Percentiles rank a stretch among this genome's conserved stretches.
phyloP scores from a whole-genome alignment of 2,888 invertebrate species.

The Volucella bombylans region DNA sequence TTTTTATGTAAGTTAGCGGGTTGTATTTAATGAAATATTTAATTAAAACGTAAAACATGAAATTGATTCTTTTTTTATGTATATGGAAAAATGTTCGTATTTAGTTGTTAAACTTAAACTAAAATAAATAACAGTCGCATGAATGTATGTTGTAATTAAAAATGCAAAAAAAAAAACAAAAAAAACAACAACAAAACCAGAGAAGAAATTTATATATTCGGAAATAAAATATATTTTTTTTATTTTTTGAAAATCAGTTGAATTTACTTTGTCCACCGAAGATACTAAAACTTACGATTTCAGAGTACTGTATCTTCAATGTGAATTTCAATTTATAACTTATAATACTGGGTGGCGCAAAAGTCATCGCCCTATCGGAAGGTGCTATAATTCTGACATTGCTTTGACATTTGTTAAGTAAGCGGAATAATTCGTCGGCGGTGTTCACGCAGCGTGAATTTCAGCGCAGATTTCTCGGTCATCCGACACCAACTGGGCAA shows the following conservation, averaged over 20 bases:
- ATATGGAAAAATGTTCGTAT: conserved; percentile 48
- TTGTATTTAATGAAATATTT: conserved; percentile 60
- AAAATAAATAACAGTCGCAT: conserved; percentile 46
- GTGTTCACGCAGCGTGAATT: no score
- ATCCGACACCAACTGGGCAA: no score
- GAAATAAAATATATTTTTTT: conserved; percentile 66
- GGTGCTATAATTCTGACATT: no score
- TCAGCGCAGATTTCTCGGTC: no score
- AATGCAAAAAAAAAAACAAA: conserved; percentile 14
- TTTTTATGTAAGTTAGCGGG: conserved; percentile 55
- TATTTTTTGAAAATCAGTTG: conserved; percentile 23
- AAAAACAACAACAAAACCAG: no score
- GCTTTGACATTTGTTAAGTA: no score
- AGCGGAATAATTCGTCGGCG: no score
- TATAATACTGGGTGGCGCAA: no score
- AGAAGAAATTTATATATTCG: conserved; percentile 39
- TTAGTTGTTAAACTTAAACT: conserved; percentile 26
- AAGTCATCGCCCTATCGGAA: no score
- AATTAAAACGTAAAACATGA: conserved; percentile 27
- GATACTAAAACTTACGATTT: neutral
- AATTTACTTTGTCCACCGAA: neutral
- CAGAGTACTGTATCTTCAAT: no score
- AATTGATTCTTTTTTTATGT: conserved; percentile 47
- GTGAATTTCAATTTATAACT: no score
- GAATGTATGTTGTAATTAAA: conserved; percentile 66